phyloP scores from a whole-genome alignment of 2,113 vertebrate species.

The Sisor rabdophorus region DNA sequence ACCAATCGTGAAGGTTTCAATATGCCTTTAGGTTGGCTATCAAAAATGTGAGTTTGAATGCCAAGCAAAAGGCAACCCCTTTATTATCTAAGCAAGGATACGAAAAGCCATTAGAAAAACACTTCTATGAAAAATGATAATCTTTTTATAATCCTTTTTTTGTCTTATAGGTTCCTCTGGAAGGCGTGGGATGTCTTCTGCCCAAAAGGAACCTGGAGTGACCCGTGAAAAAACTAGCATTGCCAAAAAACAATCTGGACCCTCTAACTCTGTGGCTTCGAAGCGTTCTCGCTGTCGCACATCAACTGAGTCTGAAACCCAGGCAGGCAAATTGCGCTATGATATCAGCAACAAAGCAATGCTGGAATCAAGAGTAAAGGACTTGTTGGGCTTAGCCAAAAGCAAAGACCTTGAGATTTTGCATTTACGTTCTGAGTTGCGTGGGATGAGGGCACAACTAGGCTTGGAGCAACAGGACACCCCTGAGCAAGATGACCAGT shows the following conservation, averaged over 20 bases:
- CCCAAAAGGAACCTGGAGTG: conserved; percentile 73
- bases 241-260: conserved; percentile 65
- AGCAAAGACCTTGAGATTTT: conserved; percentile 83
- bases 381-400: conserved; percentile 77
- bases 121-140: not conserved
- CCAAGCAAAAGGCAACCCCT: no score
- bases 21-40: no score
- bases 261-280: conserved; percentile 52
- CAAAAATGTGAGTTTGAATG: no score
- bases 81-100: no score
- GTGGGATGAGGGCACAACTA: conserved; percentile 78
- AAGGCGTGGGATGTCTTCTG: conserved; percentile 71
- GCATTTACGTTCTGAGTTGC: conserved; percentile 75
- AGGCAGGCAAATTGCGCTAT: conserved; percentile 81
- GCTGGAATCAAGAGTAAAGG: conserved; percentile 79
- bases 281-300: conserved; percentile 76
- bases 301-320: conserved; percentile 66
- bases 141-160: not conserved
- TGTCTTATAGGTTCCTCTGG: conserved; percentile 43
- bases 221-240: conserved; percentile 71
- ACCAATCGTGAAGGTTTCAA: no score
- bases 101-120: not conserved
- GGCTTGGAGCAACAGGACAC: conserved; percentile 61
- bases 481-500: conserved; percentile 15
- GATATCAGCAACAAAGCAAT: conserved; percentile 82